Conservation (phyloP, 2,113 vertebrate species). For the Ptyas mucosa region DNA sequence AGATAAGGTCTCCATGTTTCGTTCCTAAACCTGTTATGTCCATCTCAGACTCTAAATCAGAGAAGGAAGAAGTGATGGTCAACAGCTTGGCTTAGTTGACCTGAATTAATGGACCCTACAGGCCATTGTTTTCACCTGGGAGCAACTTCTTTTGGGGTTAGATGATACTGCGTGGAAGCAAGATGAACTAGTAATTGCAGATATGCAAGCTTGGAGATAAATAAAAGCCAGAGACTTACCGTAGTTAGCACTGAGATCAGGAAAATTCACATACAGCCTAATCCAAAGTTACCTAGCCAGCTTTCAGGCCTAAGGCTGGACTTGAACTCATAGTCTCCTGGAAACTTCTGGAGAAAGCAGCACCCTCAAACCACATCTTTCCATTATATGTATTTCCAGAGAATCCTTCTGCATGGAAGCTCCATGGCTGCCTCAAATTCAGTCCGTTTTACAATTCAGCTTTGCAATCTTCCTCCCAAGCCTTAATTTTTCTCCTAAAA, state of each 20-base stretch:
- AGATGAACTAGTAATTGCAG: background rate
- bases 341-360: background rate
- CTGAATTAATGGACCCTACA: background rate
- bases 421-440: background rate
- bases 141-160: background rate
- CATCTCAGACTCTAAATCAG: background rate
- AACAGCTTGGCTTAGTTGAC: too few species aligned
- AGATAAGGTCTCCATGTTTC: background rate
- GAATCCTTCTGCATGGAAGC: background rate
- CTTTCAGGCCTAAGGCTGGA: too few species aligned
- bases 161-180: background rate
- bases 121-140: background rate
- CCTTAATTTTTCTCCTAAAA: background rate
- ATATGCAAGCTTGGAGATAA: background rate
- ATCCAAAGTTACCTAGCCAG: background rate
- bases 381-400: background rate
- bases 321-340: too few species aligned
- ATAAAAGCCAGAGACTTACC: background rate
- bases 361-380: background rate
- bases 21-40: background rate
- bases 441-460: background rate
- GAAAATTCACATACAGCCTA: background rate
- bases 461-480: background rate
- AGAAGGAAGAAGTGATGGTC: background rate
- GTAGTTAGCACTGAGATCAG: background rate